A percentile compares a stretch with the other conserved stretches of the same genome.
phyloP scores from a whole-genome alignment of 2,797 vertebrate species.

The Buphagus erythrorhynchus region DNA sequence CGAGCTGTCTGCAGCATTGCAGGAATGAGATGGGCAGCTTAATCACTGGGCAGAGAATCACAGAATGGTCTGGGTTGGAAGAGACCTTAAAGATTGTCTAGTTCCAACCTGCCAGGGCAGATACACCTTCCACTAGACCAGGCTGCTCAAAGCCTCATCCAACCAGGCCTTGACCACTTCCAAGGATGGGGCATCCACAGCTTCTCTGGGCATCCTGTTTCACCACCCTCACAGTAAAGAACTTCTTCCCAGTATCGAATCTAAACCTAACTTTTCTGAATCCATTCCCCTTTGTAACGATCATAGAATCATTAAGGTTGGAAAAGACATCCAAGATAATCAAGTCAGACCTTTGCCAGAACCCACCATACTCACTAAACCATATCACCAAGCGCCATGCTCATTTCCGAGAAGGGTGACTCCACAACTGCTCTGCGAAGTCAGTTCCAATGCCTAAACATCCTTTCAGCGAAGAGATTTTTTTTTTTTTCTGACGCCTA shows the following conservation, averaged over 20 bases:
- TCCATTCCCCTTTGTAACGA: not conserved
- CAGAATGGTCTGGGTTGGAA: not conserved
- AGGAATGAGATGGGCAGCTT: rapidly evolving
- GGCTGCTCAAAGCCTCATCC: not conserved
- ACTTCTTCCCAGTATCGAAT: not conserved
- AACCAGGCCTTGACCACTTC: not conserved
- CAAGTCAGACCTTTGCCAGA: not conserved
- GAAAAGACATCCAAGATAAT: not conserved
- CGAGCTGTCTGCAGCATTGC: rapidly evolving
- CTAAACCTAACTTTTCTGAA: not conserved
- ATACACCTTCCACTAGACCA: not conserved
- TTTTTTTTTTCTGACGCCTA: not conserved
- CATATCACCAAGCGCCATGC: not conserved
- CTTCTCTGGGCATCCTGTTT: not conserved
- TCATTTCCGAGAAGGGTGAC: not conserved
- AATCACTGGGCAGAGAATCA: not conserved
- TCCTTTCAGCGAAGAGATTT: not conserved
- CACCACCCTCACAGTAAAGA: not conserved
- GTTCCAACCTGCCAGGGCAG: not conserved
- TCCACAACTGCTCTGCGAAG: not conserved
- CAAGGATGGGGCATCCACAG: not conserved
- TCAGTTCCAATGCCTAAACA: not conserved
- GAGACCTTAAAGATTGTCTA: not conserved
- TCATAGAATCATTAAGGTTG: not conserved
- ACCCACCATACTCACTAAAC: not conserved